Base-by-base conservation (phyloP, 2,888 invertebrate genomes). In the Chironomus tentans region DNA sequence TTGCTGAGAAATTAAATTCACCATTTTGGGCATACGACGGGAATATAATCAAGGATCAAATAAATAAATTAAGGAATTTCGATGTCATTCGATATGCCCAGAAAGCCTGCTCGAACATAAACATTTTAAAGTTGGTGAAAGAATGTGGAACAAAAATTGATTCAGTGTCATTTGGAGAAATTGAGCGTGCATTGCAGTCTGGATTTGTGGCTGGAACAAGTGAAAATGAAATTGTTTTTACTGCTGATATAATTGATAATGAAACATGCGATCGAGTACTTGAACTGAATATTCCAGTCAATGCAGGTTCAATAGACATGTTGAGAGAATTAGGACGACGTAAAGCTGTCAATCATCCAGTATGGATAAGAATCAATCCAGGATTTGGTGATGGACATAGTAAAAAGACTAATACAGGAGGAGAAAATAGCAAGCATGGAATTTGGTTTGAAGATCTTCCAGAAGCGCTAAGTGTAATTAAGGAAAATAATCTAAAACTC, bases 81-180 rank as follows among this genome's bases (percentile, higher is more conserved):
- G 65, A 65, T 65, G 65, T 65, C 22, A 65, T 65, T 22, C 65
- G 65, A 6, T 65, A 65, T 65, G 65, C 65, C 10, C 65, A 65
- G 10, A 65, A 65, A 22, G 65, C 65, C 4, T 65, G 65, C 21
- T 65, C 65, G 5, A 65, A 65, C 5, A 3, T 65, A 65, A 65
- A 65, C 21, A 65, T 65, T 22, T 65, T 65, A 65, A 18, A 21
- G 24, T 65, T 65, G 5, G 21, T 65, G 24, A 22, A 24, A 24
- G 21, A 12, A 21, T 22, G 18, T 21, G 65, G 65, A 12, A 65
- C 65, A 13, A 65, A 65, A 65, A n/a, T 65, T 24, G 65, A 65
- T 65, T 65, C 65, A 4, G 65, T 65, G 21, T 65, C 65, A 22
- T 22, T 22, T 21, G 65, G 65, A 21, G 65, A 65, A 65, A 65